Conservation (phyloP, 2,888 invertebrate species). For the Heliconius sara region DNA sequence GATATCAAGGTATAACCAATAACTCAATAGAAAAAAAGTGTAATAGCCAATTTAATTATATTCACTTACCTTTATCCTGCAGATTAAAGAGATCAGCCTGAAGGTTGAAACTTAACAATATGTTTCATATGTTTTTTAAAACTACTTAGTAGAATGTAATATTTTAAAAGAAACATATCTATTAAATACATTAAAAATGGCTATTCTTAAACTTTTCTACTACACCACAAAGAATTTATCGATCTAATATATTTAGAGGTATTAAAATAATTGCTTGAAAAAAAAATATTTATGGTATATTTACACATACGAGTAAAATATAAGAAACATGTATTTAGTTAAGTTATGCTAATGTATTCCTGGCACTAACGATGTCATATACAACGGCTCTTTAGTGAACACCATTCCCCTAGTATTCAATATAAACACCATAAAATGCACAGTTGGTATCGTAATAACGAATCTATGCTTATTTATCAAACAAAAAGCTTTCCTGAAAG, state of each 20-base stretch:
- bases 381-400: conserved; percentile 8
- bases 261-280: background rate
- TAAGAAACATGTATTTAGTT: background rate
- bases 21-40: no score
- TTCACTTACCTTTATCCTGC: no score
- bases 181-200: background rate
- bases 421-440: conserved; percentile 18
- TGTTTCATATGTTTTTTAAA: no score
- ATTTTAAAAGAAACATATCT: background rate
- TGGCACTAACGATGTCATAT: conserved; percentile 3
- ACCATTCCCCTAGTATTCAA: background rate
- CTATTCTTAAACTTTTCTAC: background rate
- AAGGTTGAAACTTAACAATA: no score
- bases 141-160: background rate
- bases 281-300: background rate
- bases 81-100: no score
- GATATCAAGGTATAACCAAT: no score
- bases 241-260: background rate
- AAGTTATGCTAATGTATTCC: background rate
- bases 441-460: conserved; percentile 28
- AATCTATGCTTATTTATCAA: conserved; percentile 18
- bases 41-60: no score
- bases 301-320: background rate
- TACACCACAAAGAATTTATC: background rate
- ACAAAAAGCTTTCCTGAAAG: conserved; percentile 10